Percentiles rank a stretch among this genome's conserved stretches.
Evolutionary conservation across 92 coral and sea anemone genomes (phyloP).

Genomic region (Zoanthus solanderi): DNA sequence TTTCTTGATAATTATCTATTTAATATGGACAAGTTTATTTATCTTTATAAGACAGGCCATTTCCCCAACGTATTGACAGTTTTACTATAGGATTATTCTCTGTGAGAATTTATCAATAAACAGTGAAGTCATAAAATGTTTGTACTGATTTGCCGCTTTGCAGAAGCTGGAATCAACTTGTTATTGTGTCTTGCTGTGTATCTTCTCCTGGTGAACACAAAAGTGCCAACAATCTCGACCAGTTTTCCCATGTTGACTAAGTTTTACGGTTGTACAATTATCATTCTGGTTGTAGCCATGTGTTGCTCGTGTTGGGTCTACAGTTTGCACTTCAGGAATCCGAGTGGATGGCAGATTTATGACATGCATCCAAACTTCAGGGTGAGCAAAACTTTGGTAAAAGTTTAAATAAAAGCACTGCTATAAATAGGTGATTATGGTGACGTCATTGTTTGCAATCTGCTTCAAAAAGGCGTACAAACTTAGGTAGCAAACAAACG

Average conservation of each 20-base stretch:
- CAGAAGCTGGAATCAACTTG: constrained; percentile 96
- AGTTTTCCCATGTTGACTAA: constrained; percentile 90
- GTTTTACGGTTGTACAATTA: constrained; percentile 93
- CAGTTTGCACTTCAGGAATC: constrained; percentile 89
- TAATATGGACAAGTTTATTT: too few species aligned
- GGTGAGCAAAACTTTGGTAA: constrained; percentile 39
- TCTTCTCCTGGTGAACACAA: constrained; percentile 84
- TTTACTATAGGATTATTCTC: background rate
- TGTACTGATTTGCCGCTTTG: constrained; percentile 1
- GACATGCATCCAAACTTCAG: constrained; percentile 65
- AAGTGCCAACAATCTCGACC: constrained; percentile 91
- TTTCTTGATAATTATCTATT: too few species aligned
- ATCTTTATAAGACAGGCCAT: too few species aligned
- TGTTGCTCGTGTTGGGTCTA: constrained; percentile 91
- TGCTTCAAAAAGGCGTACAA: too few species aligned
- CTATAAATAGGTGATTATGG: too few species aligned
- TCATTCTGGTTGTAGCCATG: constrained; percentile 82
- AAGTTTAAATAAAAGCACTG: too few species aligned
- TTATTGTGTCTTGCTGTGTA: constrained; percentile 91
- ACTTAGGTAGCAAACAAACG: too few species aligned
- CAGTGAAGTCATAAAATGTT: background rate
- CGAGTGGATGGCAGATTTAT: constrained; percentile 80
- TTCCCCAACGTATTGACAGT: too few species aligned
- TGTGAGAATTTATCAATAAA: background rate
- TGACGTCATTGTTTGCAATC: too few species aligned